phyloP scores from a whole-genome alignment of 2,113 vertebrate genomes.

The Dipodomys stephensi region DNA sequence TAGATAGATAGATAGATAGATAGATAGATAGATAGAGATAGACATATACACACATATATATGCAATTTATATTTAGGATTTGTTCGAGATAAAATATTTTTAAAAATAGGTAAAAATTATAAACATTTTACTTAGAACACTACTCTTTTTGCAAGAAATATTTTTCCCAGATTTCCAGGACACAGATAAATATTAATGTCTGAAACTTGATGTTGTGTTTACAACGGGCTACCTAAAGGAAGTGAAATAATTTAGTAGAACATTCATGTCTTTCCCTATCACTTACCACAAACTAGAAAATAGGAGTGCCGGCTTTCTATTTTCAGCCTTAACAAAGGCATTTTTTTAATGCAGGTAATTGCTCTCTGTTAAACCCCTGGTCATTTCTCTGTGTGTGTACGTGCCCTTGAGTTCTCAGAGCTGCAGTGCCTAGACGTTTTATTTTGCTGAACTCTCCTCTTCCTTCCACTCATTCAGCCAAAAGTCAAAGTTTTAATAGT shows the following conservation, averaged over 20 bases:
- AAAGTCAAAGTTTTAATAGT: neutral
- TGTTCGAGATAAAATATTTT: neutral
- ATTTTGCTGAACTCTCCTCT: conserved; percentile 57
- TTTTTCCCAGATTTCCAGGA: neutral
- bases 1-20: no score
- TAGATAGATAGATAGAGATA: no score
- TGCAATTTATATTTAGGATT: neutral
- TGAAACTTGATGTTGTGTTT: neutral
- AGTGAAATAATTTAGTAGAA: conserved; percentile 23
- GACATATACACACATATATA: no score
- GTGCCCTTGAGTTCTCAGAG: neutral
- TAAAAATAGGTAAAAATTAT: neutral
- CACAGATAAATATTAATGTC: neutral
- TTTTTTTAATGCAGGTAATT: conserved; percentile 35
- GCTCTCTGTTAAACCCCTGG: neutral
- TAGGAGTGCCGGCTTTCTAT: conserved; percentile 69
- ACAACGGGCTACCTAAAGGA: conserved; percentile 16
- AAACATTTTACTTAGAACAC: neutral
- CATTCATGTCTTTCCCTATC: conserved; percentile 58
- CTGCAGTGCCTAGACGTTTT: neutral
- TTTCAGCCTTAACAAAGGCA: conserved; percentile 66
- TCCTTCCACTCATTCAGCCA: conserved; percentile 59
- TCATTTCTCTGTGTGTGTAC: conserved; percentile 9
- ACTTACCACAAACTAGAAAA: conserved; percentile 49
- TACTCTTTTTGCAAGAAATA: neutral